These are phyloP conservation scores for Sardina pilchardus DNA, from an alignment of 2,113 vertebrate species.

Conservation along the genomic window DNA sequence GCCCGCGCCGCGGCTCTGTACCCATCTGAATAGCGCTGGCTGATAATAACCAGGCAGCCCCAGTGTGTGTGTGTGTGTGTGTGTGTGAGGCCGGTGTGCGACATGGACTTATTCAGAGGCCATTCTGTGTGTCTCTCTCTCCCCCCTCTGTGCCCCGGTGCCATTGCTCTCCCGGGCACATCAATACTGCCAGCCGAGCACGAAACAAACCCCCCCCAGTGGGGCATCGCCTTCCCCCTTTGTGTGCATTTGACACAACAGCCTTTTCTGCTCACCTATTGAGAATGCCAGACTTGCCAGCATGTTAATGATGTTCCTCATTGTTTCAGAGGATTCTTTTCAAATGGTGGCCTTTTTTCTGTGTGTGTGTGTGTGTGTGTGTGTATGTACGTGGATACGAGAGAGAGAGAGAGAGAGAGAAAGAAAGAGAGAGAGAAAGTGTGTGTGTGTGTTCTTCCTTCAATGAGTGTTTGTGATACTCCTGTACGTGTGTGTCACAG, in stretches of 20 bases:
- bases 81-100: background rate
- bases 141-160: constrained; percentile 20
- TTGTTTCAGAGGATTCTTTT: constrained; percentile 44
- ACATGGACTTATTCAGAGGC: background rate
- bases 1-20: constrained; percentile 24
- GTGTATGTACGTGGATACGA: background rate
- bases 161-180: constrained; percentile 31
- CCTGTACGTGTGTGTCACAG: background rate
- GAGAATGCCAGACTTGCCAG: constrained; percentile 31
- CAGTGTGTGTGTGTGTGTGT: too few relatives aligned
- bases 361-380: constrained; percentile 38
- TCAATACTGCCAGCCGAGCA: constrained; percentile 37
- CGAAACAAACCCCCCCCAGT: constrained; percentile 26
- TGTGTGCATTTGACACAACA: constrained; percentile 43
- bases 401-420: background rate
- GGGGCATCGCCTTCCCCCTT: constrained; percentile 39
- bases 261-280: constrained; percentile 30
- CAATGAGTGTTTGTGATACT: background rate
- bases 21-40: constrained; percentile 39
- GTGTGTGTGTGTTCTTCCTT: constrained; percentile 21
- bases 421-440: background rate
- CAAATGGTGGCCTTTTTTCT: constrained; percentile 36
- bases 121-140: background rate
- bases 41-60: constrained; percentile 40
- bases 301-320: constrained; percentile 45